Base-by-base conservation (phyloP, 2,888 invertebrate genomes). In the Hypomecis atomaria region DNA sequence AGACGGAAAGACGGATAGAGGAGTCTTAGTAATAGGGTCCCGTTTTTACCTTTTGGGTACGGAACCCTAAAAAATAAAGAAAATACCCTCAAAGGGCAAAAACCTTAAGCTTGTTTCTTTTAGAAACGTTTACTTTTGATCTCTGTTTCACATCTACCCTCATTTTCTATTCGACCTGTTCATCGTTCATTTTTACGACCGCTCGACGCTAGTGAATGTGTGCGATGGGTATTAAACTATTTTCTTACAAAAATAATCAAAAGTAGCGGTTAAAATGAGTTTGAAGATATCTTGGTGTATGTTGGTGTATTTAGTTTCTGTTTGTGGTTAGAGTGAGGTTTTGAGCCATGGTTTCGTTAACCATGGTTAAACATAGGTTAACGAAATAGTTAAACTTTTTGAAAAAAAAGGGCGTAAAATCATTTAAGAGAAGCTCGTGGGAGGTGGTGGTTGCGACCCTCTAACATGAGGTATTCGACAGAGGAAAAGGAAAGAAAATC, bases 251-350 rank as follows among this genome's bases (percentile, higher is more conserved):
- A 40, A 54, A 48, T 34, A 23, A 23, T 23, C 23, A 23, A 23
- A 23, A 23, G 23, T 23, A 23, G 37, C 44, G 2, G 9, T 11
- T 7, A 62, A 58, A 62, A 71, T 71, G 71, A 3, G 33, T 8
- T 62, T n/a, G 13, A 52, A 45, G 33, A 6, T 58, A 13, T 44
- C 44, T 34, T 40, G 52, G 13, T 53, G 37, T 43, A 48, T 68
- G n/a, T 54, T 70, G 33, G 47, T 70, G 58, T 70, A 56, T 7
- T 3, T 66, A n/a, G 47, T 61, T 9, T 37, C 62, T 33, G n/a
- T 65, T 33, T 56, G 47, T 38, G 42, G 57, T 33, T 44, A 63
- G 34, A 36, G 49, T 33, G 49, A 49, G 55, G 56, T 47, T 57
- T 52, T 43, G 33, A 42, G 56, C 37, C 36, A 60, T n/a, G 57